Percentiles rank a stretch among this genome's conserved stretches.
Evolutionary conservation across 2,797 vertebrate species (phyloP).

Genomic region (Pseudotriccus pelzelni): DNA sequence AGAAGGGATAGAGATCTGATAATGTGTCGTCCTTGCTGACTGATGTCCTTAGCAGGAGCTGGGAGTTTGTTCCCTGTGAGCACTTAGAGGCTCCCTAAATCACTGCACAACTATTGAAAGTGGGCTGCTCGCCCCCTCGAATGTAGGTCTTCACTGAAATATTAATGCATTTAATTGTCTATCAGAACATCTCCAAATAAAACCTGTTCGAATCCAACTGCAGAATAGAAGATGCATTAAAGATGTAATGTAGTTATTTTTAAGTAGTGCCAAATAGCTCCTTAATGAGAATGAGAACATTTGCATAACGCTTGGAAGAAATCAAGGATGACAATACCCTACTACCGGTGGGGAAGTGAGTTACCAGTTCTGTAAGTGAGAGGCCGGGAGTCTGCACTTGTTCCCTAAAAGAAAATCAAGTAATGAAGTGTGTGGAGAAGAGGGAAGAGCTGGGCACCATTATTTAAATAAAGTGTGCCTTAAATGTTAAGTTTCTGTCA

Average conservation of each 20-base stretch:
- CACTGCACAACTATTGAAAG: background rate
- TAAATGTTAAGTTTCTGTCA: background rate
- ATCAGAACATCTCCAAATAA: background rate
- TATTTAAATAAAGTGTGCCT: background rate
- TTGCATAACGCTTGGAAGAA: background rate
- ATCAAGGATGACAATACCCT: background rate
- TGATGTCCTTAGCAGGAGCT: background rate
- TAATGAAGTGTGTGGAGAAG: background rate
- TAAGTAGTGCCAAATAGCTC: conserved; percentile 17
- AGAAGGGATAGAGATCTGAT: background rate
- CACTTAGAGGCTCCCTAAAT: background rate
- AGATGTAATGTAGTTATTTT: background rate
- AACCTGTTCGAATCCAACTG: background rate
- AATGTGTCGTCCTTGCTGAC: background rate
- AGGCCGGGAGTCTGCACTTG: rapidly evolving
- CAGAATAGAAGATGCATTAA: background rate
- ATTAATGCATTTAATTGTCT: background rate
- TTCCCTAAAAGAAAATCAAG: background rate
- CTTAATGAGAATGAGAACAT: conserved; percentile 1
- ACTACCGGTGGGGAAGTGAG: background rate
- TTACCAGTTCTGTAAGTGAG: background rate
- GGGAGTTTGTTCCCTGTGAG: background rate
- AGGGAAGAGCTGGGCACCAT: background rate
- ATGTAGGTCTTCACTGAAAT: background rate
- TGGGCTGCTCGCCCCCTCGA: background rate